A percentile compares a stretch with the other conserved stretches of the same genome.
Conservation (phyloP, 2,113 vertebrate genomes). For the Gymnogyps californianus region DNA sequence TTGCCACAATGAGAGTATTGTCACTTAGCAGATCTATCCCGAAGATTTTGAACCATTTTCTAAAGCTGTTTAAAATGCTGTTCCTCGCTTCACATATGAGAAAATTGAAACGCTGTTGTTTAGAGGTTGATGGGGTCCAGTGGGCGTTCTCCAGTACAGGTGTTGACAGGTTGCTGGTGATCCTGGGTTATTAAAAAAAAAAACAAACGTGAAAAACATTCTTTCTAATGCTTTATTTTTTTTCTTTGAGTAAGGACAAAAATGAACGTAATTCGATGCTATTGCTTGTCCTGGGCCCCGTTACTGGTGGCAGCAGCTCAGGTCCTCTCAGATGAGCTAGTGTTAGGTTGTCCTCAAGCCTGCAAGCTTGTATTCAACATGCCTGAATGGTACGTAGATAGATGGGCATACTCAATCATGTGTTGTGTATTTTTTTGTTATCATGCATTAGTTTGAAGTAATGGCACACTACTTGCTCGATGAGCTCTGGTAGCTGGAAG, state of each 20-base stretch:
- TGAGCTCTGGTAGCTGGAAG: background rate
- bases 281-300: background rate
- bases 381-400: background rate
- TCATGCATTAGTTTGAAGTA: background rate
- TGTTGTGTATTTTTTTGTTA: background rate
- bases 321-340: background rate
- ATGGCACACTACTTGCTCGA: fast-evolving
- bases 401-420: background rate
- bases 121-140: background rate
- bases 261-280: background rate
- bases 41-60: background rate
- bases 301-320: background rate
- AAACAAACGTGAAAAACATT: background rate
- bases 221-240: background rate
- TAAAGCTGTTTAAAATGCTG: background rate
- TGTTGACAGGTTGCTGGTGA: background rate
- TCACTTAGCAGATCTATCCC: background rate
- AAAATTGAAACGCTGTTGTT: background rate
- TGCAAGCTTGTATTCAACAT: background rate
- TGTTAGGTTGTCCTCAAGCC: background rate
- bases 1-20: background rate
- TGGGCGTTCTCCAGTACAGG: background rate
- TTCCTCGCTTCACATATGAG: background rate
- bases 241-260: background rate
- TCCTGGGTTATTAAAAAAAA: background rate